Base-by-base conservation (phyloP, 2,797 vertebrate genomes). In the Crypturellus tataupa region DNA sequence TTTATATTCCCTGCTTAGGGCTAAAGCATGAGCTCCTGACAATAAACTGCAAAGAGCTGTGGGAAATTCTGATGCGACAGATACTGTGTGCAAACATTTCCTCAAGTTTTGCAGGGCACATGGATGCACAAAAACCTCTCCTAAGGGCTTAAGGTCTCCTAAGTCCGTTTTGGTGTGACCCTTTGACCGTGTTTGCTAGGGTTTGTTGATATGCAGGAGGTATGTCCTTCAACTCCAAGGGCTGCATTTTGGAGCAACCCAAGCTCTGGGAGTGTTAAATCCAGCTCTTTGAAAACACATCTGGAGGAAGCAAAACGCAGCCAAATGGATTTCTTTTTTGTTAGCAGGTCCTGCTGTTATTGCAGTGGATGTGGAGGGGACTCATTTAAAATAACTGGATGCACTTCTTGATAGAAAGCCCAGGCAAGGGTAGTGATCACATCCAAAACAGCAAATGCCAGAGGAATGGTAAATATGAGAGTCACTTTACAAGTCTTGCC, bases 171-270 rank as follows among this genome's bases (percentile, higher is more conserved):
- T 46, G 37, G 76, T 65, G 29, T 76, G 27, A 5, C 0, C 1
- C 44, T 69, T 58, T 19, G 21, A 39, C 56, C 6, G 1, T 21
- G 13, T 25, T 63, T 11, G 1, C 42, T 39, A 64, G 5, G 17
- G 8, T 33, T 39, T 51, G 8, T 23, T 46, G 33, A 39, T 35
- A 44, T 53, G 27, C 39, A 27, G 35, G 56, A 64, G 39, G 17
- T 20, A 16, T 19, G 37, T 18, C 40, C 73, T 23, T 56, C 35
- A 33, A 17, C 35, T 55, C 40, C 46, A 12, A 21, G 63, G 29
- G 35, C 67, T 80, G 44, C 3, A 0, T 47, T 67, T 12, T 10
- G 68, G 58, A 75, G 58, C 1, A 0, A 5, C 16, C 33, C 0
- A 0, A 65, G 40, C 46, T 23, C 24, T 3, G 29, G 39, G 29